A percentile compares a stretch with the other conserved stretches of the same genome.
Evolutionary conservation across 1,140 invertebrate species (phyloP).

Genomic region (Planococcus citri): DNA sequence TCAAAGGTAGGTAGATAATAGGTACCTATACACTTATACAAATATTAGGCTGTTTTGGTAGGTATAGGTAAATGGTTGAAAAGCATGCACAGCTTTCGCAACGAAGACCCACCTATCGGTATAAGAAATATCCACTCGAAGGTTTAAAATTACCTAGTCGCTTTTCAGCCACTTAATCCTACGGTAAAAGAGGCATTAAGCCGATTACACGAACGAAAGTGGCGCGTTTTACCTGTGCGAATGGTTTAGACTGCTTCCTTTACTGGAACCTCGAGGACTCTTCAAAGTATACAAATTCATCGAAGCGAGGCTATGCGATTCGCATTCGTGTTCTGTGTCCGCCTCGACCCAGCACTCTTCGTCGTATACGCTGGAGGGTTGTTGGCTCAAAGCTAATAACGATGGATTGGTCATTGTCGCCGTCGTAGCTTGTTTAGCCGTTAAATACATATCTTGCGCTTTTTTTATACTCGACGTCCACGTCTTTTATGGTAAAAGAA

Average conservation of each 20-base stretch:
- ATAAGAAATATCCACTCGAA: no score
- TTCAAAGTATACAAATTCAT: constrained; percentile 29
- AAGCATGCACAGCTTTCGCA: no score
- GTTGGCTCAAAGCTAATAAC: constrained; percentile 27
- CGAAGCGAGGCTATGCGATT: constrained; percentile 31
- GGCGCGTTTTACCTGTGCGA: constrained; percentile 34
- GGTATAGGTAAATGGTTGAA: no score
- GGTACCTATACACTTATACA: no score
- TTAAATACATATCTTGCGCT: constrained; percentile 48
- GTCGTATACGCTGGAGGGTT: constrained; percentile 28
- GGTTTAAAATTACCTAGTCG: not conserved
- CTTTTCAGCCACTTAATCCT: not conserved
- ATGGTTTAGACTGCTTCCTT: constrained; percentile 33
- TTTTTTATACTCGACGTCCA: constrained; percentile 52
- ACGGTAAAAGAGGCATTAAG: not conserved
- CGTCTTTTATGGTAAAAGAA: constrained; percentile 36
- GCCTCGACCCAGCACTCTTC: constrained; percentile 24
- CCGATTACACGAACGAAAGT: not conserved
- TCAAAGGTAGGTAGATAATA: no score
- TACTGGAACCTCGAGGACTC: constrained; percentile 32
- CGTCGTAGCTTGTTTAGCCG: constrained; percentile 39
- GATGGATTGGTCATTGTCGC: constrained; percentile 27
- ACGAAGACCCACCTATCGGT: no score
- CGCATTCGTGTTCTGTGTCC: constrained; percentile 31
- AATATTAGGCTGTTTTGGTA: no score